Conservation (phyloP, 2,888 invertebrate species). For the Caprella mutica region DNA sequence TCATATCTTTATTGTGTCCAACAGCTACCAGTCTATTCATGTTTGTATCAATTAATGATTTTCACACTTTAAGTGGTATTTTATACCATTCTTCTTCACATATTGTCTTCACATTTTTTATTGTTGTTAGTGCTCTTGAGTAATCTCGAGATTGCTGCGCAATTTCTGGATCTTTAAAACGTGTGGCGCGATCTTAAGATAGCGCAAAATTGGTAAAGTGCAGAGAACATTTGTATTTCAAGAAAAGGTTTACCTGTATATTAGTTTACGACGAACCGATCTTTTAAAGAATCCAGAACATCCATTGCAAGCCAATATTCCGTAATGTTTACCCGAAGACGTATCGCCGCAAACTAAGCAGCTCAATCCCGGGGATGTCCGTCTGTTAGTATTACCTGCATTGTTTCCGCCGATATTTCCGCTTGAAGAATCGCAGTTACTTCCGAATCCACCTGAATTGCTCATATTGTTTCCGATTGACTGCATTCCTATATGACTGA, state of each 20-base stretch:
- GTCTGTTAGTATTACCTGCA: constrained; percentile 24
- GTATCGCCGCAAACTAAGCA: constrained; percentile 97
- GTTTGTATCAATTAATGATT: too few relatives aligned
- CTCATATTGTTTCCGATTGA: neutral
- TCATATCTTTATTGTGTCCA: too few relatives aligned
- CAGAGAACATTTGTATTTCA: too few relatives aligned
- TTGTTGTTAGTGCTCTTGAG: too few relatives aligned
- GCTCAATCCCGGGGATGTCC: constrained; percentile 55
- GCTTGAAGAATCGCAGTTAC: neutral
- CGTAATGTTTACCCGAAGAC: constrained; percentile 93
- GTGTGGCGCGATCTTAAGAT: too few relatives aligned
- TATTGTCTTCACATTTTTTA: too few relatives aligned
- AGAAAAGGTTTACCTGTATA: constrained; percentile 69
- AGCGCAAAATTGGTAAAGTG: too few relatives aligned
- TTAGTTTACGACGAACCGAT: constrained; percentile 86
- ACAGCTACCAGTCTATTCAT: too few relatives aligned
- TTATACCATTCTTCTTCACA: too few relatives aligned
- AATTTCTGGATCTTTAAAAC: too few relatives aligned
- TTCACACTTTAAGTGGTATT: too few relatives aligned
- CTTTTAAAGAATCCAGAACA: constrained; percentile 99
- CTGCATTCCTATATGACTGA: neutral
- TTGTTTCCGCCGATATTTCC: constrained; percentile 17
- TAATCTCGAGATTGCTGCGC: too few relatives aligned
- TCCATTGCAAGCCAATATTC: constrained; percentile 96
- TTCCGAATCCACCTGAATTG: neutral